These are phyloP conservation scores for Xestia xanthographa DNA, from an alignment of 2,888 invertebrate species.

Conservation along the genomic window DNA sequence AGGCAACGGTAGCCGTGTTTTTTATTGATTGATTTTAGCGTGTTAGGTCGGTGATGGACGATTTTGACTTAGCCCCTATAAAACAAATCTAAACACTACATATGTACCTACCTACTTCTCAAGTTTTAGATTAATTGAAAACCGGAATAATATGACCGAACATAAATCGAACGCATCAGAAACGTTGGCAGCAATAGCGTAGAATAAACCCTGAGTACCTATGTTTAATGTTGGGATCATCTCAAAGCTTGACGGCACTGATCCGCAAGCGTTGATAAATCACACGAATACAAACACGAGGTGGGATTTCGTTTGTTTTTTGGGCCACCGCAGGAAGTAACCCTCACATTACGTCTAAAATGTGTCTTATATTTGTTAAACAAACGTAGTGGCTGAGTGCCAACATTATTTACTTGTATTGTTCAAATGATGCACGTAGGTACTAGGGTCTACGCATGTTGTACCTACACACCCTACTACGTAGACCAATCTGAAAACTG, in stretches of 20 bases:
- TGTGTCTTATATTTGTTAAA: slow-evolving; percentile 70
- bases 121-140: background rate
- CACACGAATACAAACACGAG: slow-evolving; percentile 86
- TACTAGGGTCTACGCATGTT: background rate
- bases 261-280: slow-evolving; percentile 85
- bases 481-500: background rate
- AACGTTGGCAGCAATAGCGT: slow-evolving; percentile 64
- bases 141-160: slow-evolving; percentile 24
- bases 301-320: slow-evolving; percentile 67
- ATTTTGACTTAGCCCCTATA: background rate
- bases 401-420: slow-evolving; percentile 16
- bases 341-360: slow-evolving; percentile 66
- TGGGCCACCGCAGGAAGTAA: slow-evolving; percentile 48
- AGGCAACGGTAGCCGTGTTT: background rate
- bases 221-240: slow-evolving; percentile 80
- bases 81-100: background rate
- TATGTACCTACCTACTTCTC: too few relatives aligned
- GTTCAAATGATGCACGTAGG: background rate
- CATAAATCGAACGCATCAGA: slow-evolving; percentile 27
- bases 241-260: slow-evolving; percentile 76
- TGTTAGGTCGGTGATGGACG: background rate
- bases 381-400: slow-evolving; percentile 55
- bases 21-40: background rate
- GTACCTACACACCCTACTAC: background rate
- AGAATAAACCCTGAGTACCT: slow-evolving; percentile 56